phyloP scores from a whole-genome alignment of 2,888 invertebrate species.

The Hypomecis punctinalis region DNA sequence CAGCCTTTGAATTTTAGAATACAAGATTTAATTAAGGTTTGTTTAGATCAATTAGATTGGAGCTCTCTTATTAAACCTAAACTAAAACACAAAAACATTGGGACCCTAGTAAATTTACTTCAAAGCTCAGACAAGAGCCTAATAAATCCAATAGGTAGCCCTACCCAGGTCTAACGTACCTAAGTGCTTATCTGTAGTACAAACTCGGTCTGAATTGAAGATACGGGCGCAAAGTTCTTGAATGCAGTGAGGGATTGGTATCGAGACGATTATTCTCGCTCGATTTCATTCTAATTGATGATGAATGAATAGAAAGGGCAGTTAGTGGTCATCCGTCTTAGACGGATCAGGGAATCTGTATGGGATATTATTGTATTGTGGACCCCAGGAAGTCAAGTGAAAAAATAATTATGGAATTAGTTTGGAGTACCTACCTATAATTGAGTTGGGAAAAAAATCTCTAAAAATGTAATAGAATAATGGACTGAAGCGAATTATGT shows the following conservation, averaged over 20 bases:
- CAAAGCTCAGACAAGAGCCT: background rate
- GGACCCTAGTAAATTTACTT: too few species aligned
- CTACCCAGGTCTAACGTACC: background rate
- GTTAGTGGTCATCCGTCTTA: constrained; percentile 7
- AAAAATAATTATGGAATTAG: background rate
- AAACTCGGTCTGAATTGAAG: constrained; percentile 6
- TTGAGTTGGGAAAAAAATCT: too few species aligned
- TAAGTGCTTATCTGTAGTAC: background rate
- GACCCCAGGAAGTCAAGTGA: background rate
- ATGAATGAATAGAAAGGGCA: constrained; percentile 11
- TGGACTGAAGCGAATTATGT: too few species aligned
- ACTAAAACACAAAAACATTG: too few species aligned
- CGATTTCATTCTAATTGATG: constrained; percentile 24
- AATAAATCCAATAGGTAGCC: background rate
- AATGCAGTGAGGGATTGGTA: constrained; percentile 18
- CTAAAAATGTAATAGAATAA: too few species aligned
- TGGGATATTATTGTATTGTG: too few species aligned
- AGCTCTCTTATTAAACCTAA: too few species aligned
- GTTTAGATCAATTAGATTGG: too few species aligned
- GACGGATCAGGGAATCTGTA: too few species aligned
- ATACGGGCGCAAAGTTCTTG: constrained; percentile 9
- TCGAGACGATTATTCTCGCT: constrained; percentile 22
- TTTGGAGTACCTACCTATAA: too few species aligned
- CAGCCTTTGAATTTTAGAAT: too few species aligned
- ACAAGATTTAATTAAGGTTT: too few species aligned